phyloP scores from a whole-genome alignment of 2,888 invertebrate genomes.

The Pilophorus perplexus region DNA sequence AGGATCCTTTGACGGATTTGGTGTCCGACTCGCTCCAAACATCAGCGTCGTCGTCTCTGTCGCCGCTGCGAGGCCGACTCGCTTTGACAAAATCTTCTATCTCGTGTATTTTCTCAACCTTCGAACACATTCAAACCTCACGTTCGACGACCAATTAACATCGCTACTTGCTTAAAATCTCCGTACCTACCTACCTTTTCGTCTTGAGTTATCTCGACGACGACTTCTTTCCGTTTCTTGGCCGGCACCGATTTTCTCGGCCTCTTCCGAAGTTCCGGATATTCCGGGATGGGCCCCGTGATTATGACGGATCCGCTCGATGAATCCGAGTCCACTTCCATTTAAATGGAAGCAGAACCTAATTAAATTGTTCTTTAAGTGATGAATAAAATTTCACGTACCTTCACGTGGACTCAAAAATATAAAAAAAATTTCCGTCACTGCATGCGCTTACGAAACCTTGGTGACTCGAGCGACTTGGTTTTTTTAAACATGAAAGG shows the following conservation, averaged over 20 bases:
- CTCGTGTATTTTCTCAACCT: slow-evolving; percentile 30
- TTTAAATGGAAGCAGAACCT: too few relatives aligned
- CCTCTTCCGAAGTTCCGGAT: slow-evolving; percentile 1
- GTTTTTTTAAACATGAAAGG: slow-evolving; percentile 46
- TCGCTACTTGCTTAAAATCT: not conserved
- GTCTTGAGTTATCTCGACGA: not conserved
- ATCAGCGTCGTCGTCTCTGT: not conserved
- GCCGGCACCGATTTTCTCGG: not conserved
- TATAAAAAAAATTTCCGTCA: too few relatives aligned
- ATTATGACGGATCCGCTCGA: slow-evolving; percentile 3
- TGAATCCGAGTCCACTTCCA: slow-evolving; percentile 16
- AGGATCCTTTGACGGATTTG: not conserved
- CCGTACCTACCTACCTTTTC: slow-evolving; percentile 2
- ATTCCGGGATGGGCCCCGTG: slow-evolving; percentile 12
- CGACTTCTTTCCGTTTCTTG: not conserved
- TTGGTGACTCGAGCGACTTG: slow-evolving; percentile 30
- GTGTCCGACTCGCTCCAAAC: slow-evolving; percentile 12
- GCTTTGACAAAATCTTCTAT: slow-evolving; percentile 21
- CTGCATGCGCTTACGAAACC: too few relatives aligned
- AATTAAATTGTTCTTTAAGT: too few relatives aligned
- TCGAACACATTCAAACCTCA: not conserved
- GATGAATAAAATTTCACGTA: not conserved
- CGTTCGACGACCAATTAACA: not conserved
- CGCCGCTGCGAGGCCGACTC: not conserved
- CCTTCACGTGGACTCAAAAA: not conserved